Evolutionary conservation across 1,140 invertebrate genomes (phyloP).

Genomic region (Bursaphelenchus mucronatus): DNA sequence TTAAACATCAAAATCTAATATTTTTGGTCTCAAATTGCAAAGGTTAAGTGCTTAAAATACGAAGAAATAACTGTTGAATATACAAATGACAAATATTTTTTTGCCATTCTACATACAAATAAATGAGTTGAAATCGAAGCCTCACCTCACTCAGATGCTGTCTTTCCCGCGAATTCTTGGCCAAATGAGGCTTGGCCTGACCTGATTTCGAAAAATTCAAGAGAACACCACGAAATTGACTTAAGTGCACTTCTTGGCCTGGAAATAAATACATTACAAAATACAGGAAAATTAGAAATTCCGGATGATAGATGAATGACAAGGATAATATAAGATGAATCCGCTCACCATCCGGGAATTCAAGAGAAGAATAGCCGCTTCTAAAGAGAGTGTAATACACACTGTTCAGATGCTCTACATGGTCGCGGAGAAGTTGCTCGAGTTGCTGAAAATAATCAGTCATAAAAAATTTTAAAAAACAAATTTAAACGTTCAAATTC

Average conservation of each 20-base stretch:
- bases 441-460: constrained; percentile 24
- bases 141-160: no score
- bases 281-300: neutral
- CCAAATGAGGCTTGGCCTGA: no score
- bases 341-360: constrained; percentile 36
- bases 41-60: no score
- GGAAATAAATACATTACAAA: constrained; percentile 7
- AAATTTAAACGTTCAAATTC: neutral
- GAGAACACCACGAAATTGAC: constrained; percentile 34
- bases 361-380: constrained; percentile 40
- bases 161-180: no score
- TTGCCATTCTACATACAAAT: no score
- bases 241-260: constrained; percentile 42
- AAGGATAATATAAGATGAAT: neutral
- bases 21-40: no score
- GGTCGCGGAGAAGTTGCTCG: constrained; percentile 29
- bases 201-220: constrained; percentile 22
- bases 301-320: neutral
- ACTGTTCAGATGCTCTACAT: constrained; percentile 36
- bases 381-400: constrained; percentile 36
- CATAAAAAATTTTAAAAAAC: neutral
- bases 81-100: no score
- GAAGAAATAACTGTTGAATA: no score
- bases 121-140: no score
- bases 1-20: no score